Evolutionary conservation across 2,113 vertebrate genomes (phyloP), one percentile per base, ranked within the genome.

Genomic region (Seriola dumerili): DNA sequence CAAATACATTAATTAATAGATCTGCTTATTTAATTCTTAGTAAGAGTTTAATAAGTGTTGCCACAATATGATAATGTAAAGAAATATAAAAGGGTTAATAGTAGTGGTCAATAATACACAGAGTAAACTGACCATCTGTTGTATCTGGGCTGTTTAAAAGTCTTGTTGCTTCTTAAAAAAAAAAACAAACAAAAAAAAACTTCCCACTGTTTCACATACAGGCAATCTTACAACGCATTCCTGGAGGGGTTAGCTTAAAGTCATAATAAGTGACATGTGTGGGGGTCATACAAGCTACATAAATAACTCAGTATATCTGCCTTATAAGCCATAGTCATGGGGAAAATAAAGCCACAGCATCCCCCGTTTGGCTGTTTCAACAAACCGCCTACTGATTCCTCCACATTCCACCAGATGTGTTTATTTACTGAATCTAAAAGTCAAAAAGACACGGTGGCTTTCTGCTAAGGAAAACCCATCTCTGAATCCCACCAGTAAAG

Each of bases 371-470:
- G 34, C 52, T 29, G 4, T 68, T 83, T 62, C 5, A 71, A 44
- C 57, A 76, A 67, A 80, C 66, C 73, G 29, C 1, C 59, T 38
- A n/a, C 67, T 48, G n/a, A 64, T 38, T 44, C 23, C 8, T 73
- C 46, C 25, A 69, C 57, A 78, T 82, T 82, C 64, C 66, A 48
- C 44, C 0, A 0, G 21, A 74, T 42, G 58, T 13, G 21, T 75
- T 80, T 83, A 58, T 62, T 80, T 46, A 25, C 58, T 25, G 29
- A 74, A 64, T 66, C 63, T 57, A 57, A 52, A 79, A 46, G 42
- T 64, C 46, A 46, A 57, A 58, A 62, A 55, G 23, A 48, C 34
- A 0, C 2, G 3, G 1, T 12, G 69, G 64, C 25, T 79, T 82
- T 71, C 75, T 77, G 84, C 85, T 61, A 11, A 65, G 64, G 23